Conservation (phyloP, 2,888 invertebrate species). For the Hemithea aestivaria region DNA sequence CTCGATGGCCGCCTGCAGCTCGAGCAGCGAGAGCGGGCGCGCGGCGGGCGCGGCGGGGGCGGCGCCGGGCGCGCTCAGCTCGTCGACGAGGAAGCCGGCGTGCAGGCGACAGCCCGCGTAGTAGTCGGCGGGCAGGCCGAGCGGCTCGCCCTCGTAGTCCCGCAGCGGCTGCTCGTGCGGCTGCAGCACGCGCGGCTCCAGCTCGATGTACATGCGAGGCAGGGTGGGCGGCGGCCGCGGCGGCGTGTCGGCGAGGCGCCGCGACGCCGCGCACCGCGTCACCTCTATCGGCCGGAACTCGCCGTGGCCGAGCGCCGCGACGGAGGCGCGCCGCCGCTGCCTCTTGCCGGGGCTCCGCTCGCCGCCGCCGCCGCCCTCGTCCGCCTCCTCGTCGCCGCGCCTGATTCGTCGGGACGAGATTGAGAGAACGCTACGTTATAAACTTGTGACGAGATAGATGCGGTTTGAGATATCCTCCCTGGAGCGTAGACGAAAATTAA, state of each 20-base stretch:
- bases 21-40: conserved; percentile 46
- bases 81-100: conserved; percentile 45
- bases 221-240: conserved; percentile 61
- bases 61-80: conserved; percentile 33
- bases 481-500: too few relatives aligned
- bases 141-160: conserved; percentile 54
- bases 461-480: too few relatives aligned
- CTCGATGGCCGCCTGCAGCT: conserved; percentile 57
- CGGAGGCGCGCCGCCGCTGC: conserved; percentile 22
- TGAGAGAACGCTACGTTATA: too few relatives aligned
- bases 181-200: conserved; percentile 58
- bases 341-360: conserved; percentile 9
- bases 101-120: conserved; percentile 52
- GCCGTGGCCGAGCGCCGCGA: conserved; percentile 17
- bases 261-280: conserved; percentile 23
- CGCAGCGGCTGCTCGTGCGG: conserved; percentile 44
- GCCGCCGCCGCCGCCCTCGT: conserved; percentile 9
- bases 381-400: conserved; percentile 3
- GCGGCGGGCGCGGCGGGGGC: conserved; percentile 26
- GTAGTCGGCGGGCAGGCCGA: conserved; percentile 62
- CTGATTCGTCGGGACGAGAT: too few relatives aligned
- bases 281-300: conserved; percentile 35
- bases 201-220: conserved; percentile 61
- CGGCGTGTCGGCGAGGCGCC: conserved; percentile 30
- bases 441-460: too few relatives aligned